Percentiles rank a stretch among this genome's conserved stretches.
phyloP scores from a whole-genome alignment of 2,888 invertebrate species.

The Oligia fasciuncula region DNA sequence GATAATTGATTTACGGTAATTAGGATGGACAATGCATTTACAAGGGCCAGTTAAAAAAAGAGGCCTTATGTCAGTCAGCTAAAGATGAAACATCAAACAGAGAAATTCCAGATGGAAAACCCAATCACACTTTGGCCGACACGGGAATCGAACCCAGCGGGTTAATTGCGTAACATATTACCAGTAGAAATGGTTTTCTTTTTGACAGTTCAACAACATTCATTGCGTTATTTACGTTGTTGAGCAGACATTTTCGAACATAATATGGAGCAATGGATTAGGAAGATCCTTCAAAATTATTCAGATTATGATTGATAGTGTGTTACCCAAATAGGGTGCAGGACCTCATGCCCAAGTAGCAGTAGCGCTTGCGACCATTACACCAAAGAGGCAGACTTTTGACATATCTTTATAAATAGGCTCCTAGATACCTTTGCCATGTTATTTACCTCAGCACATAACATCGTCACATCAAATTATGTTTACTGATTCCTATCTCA shows the following conservation, averaged over 20 bases:
- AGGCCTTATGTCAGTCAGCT: too few species aligned
- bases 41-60: background rate
- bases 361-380: background rate
- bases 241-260: too few species aligned
- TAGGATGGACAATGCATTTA: conserved; percentile 3
- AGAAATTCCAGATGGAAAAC: background rate
- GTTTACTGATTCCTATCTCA: conserved; percentile 46
- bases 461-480: conserved; percentile 44
- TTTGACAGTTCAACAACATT: too few species aligned
- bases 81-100: too few species aligned
- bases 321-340: too few species aligned
- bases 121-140: too few species aligned
- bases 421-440: conserved; percentile 1
- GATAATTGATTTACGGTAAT: conserved; percentile 52
- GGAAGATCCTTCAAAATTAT: too few species aligned
- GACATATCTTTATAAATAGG: background rate
- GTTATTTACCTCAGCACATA: conserved; percentile 2
- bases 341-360: background rate
- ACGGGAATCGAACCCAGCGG: background rate
- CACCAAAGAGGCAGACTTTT: background rate
- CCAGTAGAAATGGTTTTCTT: too few species aligned
- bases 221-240: too few species aligned
- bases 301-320: too few species aligned
- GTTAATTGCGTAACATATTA: too few species aligned
- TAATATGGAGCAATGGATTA: too few species aligned